phyloP scores from a whole-genome alignment of 2,888 invertebrate species.

The Hipparchia semele region DNA sequence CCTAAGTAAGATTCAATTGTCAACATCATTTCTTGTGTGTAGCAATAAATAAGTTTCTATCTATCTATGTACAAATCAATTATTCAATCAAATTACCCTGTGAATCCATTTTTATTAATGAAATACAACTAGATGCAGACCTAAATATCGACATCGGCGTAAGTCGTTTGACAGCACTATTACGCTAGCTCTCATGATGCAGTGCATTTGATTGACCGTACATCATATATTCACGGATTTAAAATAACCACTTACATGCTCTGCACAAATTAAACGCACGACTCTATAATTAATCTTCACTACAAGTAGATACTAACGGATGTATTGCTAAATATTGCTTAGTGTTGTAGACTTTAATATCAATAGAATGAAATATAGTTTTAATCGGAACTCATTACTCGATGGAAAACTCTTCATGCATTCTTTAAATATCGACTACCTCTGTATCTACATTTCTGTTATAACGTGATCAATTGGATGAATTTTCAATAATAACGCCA shows the following conservation, averaged over 20 bases:
- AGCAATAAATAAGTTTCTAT: too few species aligned
- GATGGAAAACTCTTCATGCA: background rate
- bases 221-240: slow-evolving; percentile 51
- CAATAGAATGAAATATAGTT: slow-evolving; percentile 38
- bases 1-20: too few species aligned
- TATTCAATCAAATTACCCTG: background rate
- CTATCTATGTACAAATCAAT: background rate
- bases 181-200: slow-evolving; percentile 45
- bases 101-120: slow-evolving; percentile 36
- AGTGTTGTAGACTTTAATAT: slow-evolving; percentile 38
- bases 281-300: slow-evolving; percentile 61
- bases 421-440: too few species aligned
- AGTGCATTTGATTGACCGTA: slow-evolving; percentile 49
- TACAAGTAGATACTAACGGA: slow-evolving; percentile 51
- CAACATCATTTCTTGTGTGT: too few species aligned
- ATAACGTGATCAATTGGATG: too few species aligned
- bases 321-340: slow-evolving; percentile 47
- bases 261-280: slow-evolving; percentile 69
- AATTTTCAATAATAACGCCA: too few species aligned
- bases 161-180: slow-evolving; percentile 51
- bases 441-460: too few species aligned
- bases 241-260: slow-evolving; percentile 55
- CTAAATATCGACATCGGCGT: slow-evolving; percentile 37
- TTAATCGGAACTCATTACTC: background rate
- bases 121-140: background rate